Percentiles rank a stretch among this genome's conserved stretches.
phyloP scores from a whole-genome alignment of 1,140 invertebrate genomes.

The Aphidius ervi region DNA sequence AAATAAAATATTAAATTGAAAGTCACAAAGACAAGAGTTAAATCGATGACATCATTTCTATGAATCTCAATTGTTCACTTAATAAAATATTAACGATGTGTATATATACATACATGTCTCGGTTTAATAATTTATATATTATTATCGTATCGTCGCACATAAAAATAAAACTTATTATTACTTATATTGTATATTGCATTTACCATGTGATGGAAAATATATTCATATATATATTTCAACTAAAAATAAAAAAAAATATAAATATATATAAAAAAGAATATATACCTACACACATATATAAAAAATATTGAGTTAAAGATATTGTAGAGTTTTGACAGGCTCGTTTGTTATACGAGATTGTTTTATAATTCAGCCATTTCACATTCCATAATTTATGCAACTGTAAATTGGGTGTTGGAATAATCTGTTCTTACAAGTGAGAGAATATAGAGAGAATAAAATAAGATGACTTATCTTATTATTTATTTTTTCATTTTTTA shows the following conservation, averaged over 20 bases:
- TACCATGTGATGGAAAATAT: no score
- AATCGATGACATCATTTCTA: slow-evolving; percentile 26
- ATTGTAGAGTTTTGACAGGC: slow-evolving; percentile 14
- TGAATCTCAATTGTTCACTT: slow-evolving; percentile 28
- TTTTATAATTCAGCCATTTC: slow-evolving; percentile 19
- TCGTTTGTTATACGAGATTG: slow-evolving; percentile 21
- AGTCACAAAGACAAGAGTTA: slow-evolving; percentile 1
- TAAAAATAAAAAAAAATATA: slow-evolving; percentile 1
- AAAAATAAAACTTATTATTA: no score
- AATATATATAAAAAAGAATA: background rate
- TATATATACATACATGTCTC: background rate
- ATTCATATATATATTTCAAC: background rate
- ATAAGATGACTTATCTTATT: background rate
- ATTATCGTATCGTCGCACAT: no score
- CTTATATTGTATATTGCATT: no score
- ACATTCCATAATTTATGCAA: slow-evolving; percentile 21
- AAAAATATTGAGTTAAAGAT: slow-evolving; percentile 4
- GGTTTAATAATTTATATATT: no score
- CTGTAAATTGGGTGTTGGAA: slow-evolving; percentile 18
- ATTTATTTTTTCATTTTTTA: background rate
- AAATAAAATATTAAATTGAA: slow-evolving; percentile 9
- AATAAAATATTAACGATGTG: slow-evolving; percentile 22
- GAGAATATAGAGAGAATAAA: background rate
- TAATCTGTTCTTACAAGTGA: slow-evolving; percentile 9
- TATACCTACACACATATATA: background rate